Percentiles rank a stretch among this genome's conserved stretches.
Evolutionary conservation across 1,140 invertebrate species (phyloP).

Genomic region (Aphelenchoides avenae): DNA sequence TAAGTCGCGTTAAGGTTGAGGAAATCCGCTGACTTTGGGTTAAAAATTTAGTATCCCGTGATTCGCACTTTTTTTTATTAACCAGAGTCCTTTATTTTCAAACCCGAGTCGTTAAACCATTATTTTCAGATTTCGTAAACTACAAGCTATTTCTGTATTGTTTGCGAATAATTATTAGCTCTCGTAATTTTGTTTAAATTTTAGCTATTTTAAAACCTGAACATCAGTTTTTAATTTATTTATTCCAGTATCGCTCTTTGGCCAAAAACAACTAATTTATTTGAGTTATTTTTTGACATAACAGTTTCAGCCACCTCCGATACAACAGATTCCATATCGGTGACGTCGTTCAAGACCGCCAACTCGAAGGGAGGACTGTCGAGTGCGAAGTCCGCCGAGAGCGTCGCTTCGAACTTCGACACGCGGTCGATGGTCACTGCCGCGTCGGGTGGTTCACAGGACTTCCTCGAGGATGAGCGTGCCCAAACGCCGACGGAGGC

Average conservation of each 20-base stretch:
- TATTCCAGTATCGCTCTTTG: background rate
- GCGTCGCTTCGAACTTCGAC: constrained; percentile 42
- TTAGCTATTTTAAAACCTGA: background rate
- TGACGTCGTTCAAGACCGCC: constrained; percentile 51
- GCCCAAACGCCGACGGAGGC: constrained; percentile 49
- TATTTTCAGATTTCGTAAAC: no score
- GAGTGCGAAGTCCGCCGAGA: constrained; percentile 43
- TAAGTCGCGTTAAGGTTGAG: no score
- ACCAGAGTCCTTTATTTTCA: no score
- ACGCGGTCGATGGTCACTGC: constrained; percentile 54
- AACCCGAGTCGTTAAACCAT: no score
- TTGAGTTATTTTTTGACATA: background rate
- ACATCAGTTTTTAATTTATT: constrained; percentile 1
- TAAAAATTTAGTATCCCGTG: no score
- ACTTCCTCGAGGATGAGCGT: constrained; percentile 39
- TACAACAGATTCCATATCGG: constrained; percentile 27
- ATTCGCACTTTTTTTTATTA: no score
- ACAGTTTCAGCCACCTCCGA: constrained; percentile 4
- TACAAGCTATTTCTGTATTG: no score
- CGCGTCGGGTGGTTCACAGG: constrained; percentile 37
- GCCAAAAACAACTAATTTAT: background rate
- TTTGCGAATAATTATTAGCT: no score
- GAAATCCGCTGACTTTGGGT: no score
- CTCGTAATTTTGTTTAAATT: no score
- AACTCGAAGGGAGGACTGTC: constrained; percentile 34